These are phyloP conservation scores for Rhyacophila evoluta DNA, from an alignment of 2,888 invertebrate genomes.

Conservation along the genomic window DNA sequence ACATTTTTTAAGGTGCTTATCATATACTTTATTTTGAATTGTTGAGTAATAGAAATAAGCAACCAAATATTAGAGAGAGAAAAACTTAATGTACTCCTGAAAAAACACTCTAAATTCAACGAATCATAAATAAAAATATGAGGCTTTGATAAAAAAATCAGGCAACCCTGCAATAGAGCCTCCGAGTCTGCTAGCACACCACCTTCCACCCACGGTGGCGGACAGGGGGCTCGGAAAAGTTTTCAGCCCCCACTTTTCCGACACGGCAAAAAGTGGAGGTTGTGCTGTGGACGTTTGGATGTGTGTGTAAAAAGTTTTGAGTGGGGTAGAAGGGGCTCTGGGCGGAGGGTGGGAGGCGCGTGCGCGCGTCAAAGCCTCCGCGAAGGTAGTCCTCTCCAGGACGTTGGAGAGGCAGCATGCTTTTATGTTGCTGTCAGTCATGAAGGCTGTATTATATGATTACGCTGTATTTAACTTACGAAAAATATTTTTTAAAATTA, in stretches of 20 bases:
- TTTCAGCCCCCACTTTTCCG: constrained; percentile 50
- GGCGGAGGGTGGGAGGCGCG: constrained; percentile 61
- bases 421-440: background rate
- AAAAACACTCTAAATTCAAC: constrained; percentile 20
- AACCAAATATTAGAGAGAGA: background rate
- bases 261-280: constrained; percentile 51
- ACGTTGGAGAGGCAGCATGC: constrained; percentile 35
- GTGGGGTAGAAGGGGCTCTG: constrained; percentile 31
- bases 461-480: no score
- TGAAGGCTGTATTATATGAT: background rate
- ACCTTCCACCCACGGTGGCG: constrained; percentile 32
- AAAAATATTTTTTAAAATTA: no score
- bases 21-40: background rate
- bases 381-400: constrained; percentile 45
- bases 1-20: no score
- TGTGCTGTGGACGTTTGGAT: constrained; percentile 29
- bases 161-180: constrained; percentile 24
- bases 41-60: background rate
- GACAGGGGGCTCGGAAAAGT: constrained; percentile 43
- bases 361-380: constrained; percentile 62
- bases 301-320: constrained; percentile 53
- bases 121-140: constrained; percentile 17
- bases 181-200: constrained; percentile 33
- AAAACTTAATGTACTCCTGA: background rate
- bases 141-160: constrained; percentile 18